Conservation (phyloP, 1,140 invertebrate genomes). For the Adoxophyes honmai region DNA sequence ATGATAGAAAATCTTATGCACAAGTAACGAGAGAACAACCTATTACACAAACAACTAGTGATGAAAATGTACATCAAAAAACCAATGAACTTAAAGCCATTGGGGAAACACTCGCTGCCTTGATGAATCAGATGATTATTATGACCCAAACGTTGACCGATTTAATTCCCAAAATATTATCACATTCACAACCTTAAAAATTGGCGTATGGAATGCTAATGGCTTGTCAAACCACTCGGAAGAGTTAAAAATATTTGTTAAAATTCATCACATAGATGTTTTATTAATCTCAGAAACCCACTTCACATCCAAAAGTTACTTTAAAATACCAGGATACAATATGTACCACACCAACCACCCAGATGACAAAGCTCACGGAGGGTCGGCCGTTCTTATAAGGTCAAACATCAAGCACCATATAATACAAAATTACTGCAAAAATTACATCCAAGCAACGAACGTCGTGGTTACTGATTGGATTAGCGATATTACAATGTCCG, state of each 20-base stretch:
- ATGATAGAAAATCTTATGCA: too few species aligned
- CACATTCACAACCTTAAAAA: too few species aligned
- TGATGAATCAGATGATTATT: background rate
- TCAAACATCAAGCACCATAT: conserved; percentile 21
- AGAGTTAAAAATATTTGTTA: conserved; percentile 19
- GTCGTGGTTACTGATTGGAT: conserved; percentile 15
- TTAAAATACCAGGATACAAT: conserved; percentile 18
- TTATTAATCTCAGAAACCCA: conserved; percentile 28
- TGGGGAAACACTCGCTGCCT: background rate
- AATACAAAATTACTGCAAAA: conserved; percentile 16
- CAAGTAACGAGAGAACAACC: too few species aligned
- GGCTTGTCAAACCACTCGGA: conserved; percentile 18
- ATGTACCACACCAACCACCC: conserved; percentile 23
- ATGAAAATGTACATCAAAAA: too few species aligned
- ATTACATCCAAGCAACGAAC: conserved; percentile 23
- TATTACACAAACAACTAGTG: too few species aligned
- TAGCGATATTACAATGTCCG: conserved; percentile 22
- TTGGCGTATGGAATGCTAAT: conserved; percentile 26
- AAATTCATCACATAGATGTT: conserved; percentile 24
- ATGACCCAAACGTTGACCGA: background rate
- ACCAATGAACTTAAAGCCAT: too few species aligned
- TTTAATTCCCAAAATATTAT: too few species aligned
- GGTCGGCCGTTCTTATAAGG: conserved; percentile 23
- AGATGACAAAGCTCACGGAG: conserved; percentile 23
- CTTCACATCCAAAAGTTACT: conserved; percentile 13